phyloP scores from a whole-genome alignment of 2,113 vertebrate species.

The Neotragus pygmaeus region DNA sequence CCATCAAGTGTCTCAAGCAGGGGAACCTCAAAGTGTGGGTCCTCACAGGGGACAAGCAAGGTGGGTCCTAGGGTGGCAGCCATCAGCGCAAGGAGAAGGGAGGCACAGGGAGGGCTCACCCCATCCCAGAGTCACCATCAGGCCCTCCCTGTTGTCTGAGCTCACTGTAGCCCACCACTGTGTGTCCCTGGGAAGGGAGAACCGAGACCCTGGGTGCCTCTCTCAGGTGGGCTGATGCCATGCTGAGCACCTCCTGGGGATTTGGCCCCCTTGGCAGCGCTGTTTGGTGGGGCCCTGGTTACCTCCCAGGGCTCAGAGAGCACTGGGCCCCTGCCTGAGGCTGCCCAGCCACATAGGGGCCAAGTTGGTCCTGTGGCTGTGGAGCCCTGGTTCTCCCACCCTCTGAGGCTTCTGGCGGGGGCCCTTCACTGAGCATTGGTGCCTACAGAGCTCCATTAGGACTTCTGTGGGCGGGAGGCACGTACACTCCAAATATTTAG shows the following conservation, averaged over 20 bases:
- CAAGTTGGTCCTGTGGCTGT: not conserved
- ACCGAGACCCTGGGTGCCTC: not conserved
- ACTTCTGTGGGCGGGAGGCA: not conserved
- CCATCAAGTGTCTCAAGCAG: slow-evolving; percentile 87
- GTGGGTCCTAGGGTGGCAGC: slow-evolving; percentile 68
- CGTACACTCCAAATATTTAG: not conserved
- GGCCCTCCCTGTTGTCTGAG: too few relatives aligned
- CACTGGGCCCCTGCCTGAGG: not conserved
- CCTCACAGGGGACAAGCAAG: slow-evolving; percentile 96
- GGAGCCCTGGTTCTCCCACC: not conserved
- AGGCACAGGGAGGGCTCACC: accelerated
- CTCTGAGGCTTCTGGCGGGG: not conserved
- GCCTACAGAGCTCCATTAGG: not conserved
- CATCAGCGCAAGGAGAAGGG: not conserved
- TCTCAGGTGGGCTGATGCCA: not conserved
- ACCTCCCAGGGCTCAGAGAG: not conserved
- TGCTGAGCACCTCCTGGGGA: accelerated
- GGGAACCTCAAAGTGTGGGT: slow-evolving; percentile 94
- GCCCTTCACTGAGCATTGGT: not conserved
- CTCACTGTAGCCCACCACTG: too few relatives aligned
- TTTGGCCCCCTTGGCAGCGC: not conserved
- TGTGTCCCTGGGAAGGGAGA: not conserved
- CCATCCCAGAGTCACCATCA: accelerated
- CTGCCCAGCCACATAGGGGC: not conserved
- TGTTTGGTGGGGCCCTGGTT: not conserved